Evolutionary conservation across 2,888 invertebrate genomes (phyloP).

Genomic region (Scaptomyza flava): DNA sequence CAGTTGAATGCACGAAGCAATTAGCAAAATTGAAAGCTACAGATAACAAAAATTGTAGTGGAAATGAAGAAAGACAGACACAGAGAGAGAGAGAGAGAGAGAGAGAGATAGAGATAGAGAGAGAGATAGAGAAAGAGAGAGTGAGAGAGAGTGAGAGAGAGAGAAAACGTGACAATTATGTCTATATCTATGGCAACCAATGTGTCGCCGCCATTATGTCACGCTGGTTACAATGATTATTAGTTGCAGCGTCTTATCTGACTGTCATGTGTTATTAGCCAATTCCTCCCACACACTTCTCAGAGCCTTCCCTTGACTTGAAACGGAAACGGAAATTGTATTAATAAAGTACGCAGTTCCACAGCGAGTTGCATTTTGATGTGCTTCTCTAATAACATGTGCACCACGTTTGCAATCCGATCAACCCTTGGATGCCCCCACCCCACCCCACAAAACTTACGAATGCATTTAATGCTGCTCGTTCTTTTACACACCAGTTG

Average conservation of each 20-base stretch:
- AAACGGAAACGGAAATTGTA: slow-evolving; percentile 52
- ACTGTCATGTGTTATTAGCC: slow-evolving; percentile 15
- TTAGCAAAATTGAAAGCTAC: slow-evolving; percentile 38
- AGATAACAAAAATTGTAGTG: slow-evolving; percentile 15
- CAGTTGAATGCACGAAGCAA: slow-evolving; percentile 37
- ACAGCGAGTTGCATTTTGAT: slow-evolving; percentile 31
- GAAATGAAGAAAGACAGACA: background rate
- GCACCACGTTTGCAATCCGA: background rate
- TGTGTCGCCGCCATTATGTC: slow-evolving; percentile 48
- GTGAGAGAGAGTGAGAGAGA: background rate
- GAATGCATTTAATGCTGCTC: background rate
- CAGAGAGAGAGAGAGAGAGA: background rate
- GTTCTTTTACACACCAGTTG: background rate
- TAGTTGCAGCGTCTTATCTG: slow-evolving; percentile 34
- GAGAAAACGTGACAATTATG: slow-evolving; percentile 38
- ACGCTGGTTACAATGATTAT: slow-evolving; percentile 52
- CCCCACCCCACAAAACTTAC: background rate
- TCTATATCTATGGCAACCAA: slow-evolving; percentile 25
- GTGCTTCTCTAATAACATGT: slow-evolving; percentile 18
- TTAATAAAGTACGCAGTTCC: slow-evolving; percentile 22
- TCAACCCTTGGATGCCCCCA: background rate
- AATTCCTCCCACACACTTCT: background rate
- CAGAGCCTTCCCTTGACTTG: slow-evolving; percentile 6
- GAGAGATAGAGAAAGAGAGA: background rate
- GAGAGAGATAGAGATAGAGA: background rate